Conservation (phyloP, 2,888 invertebrate species). For the Lasioglossum figueresi region DNA sequence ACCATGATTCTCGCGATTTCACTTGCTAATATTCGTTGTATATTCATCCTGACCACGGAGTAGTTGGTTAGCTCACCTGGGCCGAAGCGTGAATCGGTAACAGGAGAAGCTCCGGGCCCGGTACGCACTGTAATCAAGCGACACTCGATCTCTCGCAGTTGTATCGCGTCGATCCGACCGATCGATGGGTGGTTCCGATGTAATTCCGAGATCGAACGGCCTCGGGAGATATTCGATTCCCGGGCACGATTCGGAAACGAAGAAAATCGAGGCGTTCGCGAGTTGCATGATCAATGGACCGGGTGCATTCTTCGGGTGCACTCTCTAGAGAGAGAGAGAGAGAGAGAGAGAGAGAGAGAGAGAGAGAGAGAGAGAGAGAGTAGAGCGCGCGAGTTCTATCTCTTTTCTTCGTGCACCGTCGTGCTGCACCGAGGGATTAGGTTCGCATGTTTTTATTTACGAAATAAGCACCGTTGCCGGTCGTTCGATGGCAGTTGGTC, state of each 20-base stretch:
- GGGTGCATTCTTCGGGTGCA: conserved; percentile 25
- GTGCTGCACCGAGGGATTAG: not conserved
- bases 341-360: too few species aligned
- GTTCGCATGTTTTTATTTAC: not conserved
- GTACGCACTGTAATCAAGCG: conserved; percentile 15
- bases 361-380: too few species aligned
- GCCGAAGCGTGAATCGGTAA: conserved; percentile 25
- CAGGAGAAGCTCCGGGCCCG: conserved; percentile 1
- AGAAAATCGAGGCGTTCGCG: not conserved
- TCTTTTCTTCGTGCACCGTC: not conserved
- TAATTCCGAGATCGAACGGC: conserved; percentile 2
- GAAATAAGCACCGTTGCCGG: conserved; percentile 5
- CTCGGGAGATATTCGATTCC: conserved; percentile 12
- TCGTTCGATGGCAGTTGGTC: conserved; percentile 36
- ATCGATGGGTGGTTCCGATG: not conserved
- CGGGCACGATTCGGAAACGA: not conserved
- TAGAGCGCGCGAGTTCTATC: not conserved
- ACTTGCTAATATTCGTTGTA: conserved; percentile 80
- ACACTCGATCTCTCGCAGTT: not conserved
- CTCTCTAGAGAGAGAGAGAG: too few species aligned
- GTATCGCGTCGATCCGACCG: not conserved
- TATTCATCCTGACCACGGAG: conserved; percentile 72
- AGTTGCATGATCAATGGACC: conserved; percentile 22
- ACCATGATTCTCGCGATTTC: conserved; percentile 67
- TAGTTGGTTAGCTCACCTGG: conserved; percentile 47